These are phyloP conservation scores for Trichogramma dendrolimi DNA, from an alignment of 2,888 invertebrate species.

Conservation along the genomic window DNA sequence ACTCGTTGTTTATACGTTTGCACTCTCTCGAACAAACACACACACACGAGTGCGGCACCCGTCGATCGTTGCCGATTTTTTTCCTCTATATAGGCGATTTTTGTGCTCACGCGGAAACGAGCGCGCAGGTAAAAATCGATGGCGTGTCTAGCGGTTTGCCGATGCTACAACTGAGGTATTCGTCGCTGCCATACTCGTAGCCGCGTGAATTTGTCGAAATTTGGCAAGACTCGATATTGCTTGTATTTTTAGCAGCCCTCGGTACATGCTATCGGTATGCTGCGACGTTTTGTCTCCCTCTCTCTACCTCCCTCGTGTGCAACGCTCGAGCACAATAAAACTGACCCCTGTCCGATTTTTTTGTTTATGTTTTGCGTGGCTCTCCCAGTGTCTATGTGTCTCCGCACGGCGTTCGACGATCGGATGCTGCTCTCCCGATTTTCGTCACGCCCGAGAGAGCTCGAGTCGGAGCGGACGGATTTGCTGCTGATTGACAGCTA, in stretches of 20 bases:
- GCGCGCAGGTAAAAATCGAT: not conserved
- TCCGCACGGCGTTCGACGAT: too few species aligned
- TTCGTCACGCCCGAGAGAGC: too few species aligned
- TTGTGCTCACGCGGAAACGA: not conserved
- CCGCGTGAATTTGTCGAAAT: constrained; percentile 44
- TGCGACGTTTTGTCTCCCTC: not conserved
- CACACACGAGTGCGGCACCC: not conserved
- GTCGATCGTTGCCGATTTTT: not conserved
- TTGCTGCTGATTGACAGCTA: too few species aligned
- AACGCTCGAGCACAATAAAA: too few species aligned
- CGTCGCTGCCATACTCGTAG: constrained; percentile 25
- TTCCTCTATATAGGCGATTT: not conserved
- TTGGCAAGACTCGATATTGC: constrained; percentile 45
- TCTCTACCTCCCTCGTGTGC: not conserved
- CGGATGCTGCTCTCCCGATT: too few species aligned
- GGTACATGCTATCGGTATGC: constrained; percentile 8
- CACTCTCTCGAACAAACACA: too few species aligned
- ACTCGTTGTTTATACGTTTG: too few species aligned
- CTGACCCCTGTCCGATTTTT: too few species aligned
- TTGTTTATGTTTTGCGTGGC: too few species aligned
- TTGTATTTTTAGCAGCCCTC: constrained; percentile 44
- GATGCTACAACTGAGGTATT: constrained; percentile 2
- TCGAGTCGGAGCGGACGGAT: too few species aligned
- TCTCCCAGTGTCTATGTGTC: too few species aligned
- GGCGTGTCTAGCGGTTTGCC: constrained; percentile 14